Evolutionary conservation across 2,888 invertebrate genomes (phyloP), one percentile per base, ranked within the genome.

Genomic region (Agriopis marginaria): DNA sequence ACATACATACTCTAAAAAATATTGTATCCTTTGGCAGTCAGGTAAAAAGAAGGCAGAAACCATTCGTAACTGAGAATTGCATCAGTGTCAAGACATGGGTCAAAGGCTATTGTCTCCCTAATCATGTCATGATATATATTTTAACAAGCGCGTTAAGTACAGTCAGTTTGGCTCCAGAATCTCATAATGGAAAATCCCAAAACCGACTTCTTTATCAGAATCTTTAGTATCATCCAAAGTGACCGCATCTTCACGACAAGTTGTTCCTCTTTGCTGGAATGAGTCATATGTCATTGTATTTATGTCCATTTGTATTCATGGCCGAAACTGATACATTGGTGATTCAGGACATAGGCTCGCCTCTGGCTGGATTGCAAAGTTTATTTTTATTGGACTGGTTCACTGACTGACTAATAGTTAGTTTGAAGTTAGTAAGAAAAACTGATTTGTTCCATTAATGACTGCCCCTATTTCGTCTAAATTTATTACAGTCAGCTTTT

Each of bases 221-320:
- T 32, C 32, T 32, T 23, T 23, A 23, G 32, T 32, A 8, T 14
- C 42, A 55, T 42, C 40, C 14, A 55, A n/a, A 42, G 55, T 40
- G 14, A 49, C n/a, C 7, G 32, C 53, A 55, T 42, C 14, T 55
- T 55, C 9, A 55, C 50, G 32, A 17, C 50, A 55, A 40, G 14
- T 42, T 56, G 14, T 23, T 72, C 75, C 40, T 61, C 53, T 59
- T 49, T 51, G 32, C 42, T 42, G 6, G 17, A 58, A 75, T 90
- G 90, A 89, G 69, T 89, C 89, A 89, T 74, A 71, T 68, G 61
- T 73, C 82, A 79, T 80, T 86, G 83, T 87, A 83, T 87, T 87
- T 86, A 82, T 83, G 84, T 79, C 79, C 85, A 88, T 89, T 89
- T 84, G 86, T 86, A 89, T 89, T 89, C 89, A 78, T 74, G 81